Base-by-base conservation (phyloP, 2,888 invertebrate species). In the Spodoptera exigua region DNA sequence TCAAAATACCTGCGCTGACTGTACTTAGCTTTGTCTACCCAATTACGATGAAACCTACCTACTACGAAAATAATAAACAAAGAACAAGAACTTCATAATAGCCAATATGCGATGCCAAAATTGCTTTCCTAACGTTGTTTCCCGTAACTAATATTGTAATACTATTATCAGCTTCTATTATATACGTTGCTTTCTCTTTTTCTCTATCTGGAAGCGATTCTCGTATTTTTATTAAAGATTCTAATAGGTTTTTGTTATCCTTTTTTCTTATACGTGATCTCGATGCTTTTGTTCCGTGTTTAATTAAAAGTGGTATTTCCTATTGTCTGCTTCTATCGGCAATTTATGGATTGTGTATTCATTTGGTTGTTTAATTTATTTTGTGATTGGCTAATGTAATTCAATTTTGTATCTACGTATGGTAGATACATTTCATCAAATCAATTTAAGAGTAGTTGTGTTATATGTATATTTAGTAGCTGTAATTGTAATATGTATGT, bases 31-130 rank as follows among this genome's bases (percentile, higher is more conserved):
- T n/a, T n/a, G n/a, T n/a, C n/a, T n/a, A n/a, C n/a, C n/a, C n/a
- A n/a, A n/a, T n/a, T n/a, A n/a, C n/a, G n/a, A n/a, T n/a, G n/a
- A n/a, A n/a, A n/a, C n/a, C n/a, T n/a, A n/a, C n/a, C n/a, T n/a
- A n/a, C n/a, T n/a, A n/a, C 61, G 47, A 81, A 79, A 76, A 67
- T 78, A 80, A 81, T 76, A 74, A 77, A 71, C 62, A 76, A 75
- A 79, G 71, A 74, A 76, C 74, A 70, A 76, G 73, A 79, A 83
- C 83, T 84, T 84, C 88, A 86, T 93, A 92, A 93, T 92, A 93
- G 92, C 81, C 93, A 93, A 94, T 94, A 93, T 93, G 91, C 88
- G 92, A 88, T 83, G 87, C 91, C 92, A 83, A 93, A 94, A 94
- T 93, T 93, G 94, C 92, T 89, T 92, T 88, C 81, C 86, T 93